Evolutionary conservation across 1,140 invertebrate species (phyloP).

Genomic region (Bombus confusus): DNA sequence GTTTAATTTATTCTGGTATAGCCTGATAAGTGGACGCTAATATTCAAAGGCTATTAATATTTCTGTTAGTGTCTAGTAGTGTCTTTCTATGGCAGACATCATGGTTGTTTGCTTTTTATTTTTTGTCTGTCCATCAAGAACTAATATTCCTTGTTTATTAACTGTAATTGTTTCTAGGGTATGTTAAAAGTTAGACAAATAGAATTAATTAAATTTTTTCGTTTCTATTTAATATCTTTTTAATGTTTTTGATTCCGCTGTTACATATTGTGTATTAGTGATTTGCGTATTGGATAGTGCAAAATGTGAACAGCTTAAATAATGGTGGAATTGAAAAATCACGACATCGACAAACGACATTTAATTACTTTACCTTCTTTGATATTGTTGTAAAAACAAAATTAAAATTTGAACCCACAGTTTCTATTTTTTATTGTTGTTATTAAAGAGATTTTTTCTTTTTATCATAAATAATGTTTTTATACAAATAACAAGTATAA

Average conservation of each 20-base stretch:
- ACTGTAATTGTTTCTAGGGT: neutral
- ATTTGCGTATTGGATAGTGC: conserved; percentile 1
- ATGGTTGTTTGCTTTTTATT: neutral
- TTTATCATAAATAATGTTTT: neutral
- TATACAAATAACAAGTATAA: neutral
- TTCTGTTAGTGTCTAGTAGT: neutral
- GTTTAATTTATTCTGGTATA: neutral
- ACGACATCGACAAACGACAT: conserved; percentile 27
- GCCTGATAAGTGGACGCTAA: neutral
- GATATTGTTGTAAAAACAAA: too few species aligned
- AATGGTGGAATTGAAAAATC: neutral
- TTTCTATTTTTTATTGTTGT: neutral
- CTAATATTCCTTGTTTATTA: neutral
- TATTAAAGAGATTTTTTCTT: neutral
- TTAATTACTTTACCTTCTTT: conserved; percentile 18
- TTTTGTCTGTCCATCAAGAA: neutral
- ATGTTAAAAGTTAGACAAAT: neutral
- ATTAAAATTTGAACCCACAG: neutral
- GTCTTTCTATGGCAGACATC: neutral
- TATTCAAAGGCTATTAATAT: neutral
- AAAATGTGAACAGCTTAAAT: conserved; percentile 6
- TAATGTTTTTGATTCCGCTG: neutral
- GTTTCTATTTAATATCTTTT: neutral
- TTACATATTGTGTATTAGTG: conserved; percentile 5
- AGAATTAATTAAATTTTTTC: neutral